These are phyloP conservation scores for Oophaga sylvatica DNA, from an alignment of 2,797 vertebrate species.

Conservation along the genomic window DNA sequence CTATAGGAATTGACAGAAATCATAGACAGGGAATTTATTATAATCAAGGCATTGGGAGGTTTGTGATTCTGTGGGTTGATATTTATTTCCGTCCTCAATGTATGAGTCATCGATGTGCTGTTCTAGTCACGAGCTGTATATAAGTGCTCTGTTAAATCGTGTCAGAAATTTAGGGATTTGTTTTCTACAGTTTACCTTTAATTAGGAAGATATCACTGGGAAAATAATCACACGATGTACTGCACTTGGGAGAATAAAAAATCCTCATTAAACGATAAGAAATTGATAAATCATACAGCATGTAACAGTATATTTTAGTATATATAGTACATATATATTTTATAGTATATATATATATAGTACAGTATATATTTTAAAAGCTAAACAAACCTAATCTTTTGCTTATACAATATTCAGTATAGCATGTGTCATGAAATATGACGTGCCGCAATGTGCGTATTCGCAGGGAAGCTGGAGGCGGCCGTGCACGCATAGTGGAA, in stretches of 20 bases:
- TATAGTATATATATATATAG: too few species aligned
- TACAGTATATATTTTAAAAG: too few species aligned
- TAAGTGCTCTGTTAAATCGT: constrained; percentile 8
- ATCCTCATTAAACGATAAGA: not conserved
- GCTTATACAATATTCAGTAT: too few species aligned
- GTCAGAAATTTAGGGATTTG: constrained; percentile 10
- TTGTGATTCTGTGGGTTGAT: constrained; percentile 34
- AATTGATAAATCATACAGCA: not conserved
- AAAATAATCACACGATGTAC: constrained; percentile 15
- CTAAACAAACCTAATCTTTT: too few species aligned
- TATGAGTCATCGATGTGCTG: constrained; percentile 44
- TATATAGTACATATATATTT: too few species aligned
- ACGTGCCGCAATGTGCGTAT: too few species aligned
- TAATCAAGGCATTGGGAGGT: not conserved
- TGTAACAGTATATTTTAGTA: not conserved
- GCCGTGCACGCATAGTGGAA: too few species aligned
- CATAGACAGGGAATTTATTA: not conserved
- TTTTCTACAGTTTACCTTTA: constrained; percentile 8
- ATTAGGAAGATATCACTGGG: constrained; percentile 4
- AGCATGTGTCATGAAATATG: too few species aligned
- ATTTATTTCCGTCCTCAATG: constrained; percentile 34
- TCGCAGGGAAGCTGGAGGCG: too few species aligned
- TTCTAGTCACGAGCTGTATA: constrained; percentile 14
- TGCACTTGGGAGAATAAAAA: too few species aligned
- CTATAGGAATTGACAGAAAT: not conserved